Base-by-base conservation (phyloP, 2,888 invertebrate species). In the Lagria hirta region DNA sequence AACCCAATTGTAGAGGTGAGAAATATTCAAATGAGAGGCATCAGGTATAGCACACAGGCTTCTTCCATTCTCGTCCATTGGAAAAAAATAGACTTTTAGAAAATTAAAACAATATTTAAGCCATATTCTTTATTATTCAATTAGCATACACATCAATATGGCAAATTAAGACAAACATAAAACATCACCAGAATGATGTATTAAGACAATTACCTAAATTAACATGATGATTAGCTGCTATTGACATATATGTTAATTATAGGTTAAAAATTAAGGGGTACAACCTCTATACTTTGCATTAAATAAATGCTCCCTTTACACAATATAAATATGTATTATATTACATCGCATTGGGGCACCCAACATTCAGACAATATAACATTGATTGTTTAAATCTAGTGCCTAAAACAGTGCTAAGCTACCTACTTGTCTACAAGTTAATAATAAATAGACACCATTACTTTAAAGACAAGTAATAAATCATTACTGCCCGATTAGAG, bases 201-300 rank as follows among this genome's bases (percentile, higher is more conserved):
- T n/a, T n/a, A n/a, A n/a, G n/a, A n/a, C n/a, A n/a, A n/a, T n/a
- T n/a, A n/a, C n/a, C n/a, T n/a, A n/a, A n/a, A n/a, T 16, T 32
- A 37, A 37, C 46, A 53, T n/a, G n/a, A n/a, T n/a, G n/a, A n/a
- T 50, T 55, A 48, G 46, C 45, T 49, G 52, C 60, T 68, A 71
- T 70, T 71, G 71, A 71, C 67, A 71, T 70, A 70, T 70, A 71
- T 71, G 70, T 70, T 71, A 71, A 71, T 69, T 67, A 67, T 18
- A 51, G 51, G 49, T 43, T 60, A 58, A 51, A 52, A 58, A 61
- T 55, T 50, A 58, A 58, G 62, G 64, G 66, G 70, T 83, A 85
- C 84, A 85, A 86, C 85, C 82, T 86, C 86, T 86, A 86, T 86
- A 87, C 87, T 87, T 87, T 87, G 87, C 87, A 87, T 84, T 82